These are phyloP conservation scores for Sporophila hypoxantha DNA, from an alignment of 2,113 vertebrate species.

Conservation along the genomic window DNA sequence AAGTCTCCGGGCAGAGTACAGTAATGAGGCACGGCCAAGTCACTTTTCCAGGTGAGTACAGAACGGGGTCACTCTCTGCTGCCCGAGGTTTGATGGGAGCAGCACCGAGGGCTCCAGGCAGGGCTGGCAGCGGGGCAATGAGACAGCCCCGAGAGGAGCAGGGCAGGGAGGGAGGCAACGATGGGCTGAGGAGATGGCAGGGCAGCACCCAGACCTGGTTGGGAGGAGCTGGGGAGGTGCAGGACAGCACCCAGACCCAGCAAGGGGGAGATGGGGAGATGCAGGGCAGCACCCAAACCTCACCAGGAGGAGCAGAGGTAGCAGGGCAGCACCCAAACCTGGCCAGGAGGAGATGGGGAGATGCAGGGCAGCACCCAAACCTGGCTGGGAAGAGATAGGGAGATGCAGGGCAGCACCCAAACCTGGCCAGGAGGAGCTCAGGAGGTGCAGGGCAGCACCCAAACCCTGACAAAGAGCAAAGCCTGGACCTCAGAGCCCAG, in stretches of 20 bases:
- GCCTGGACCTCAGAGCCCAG: too few relatives aligned
- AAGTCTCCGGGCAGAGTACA: not conserved
- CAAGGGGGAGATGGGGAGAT: not conserved
- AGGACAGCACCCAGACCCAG: not conserved
- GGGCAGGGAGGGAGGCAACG: rapidly evolving
- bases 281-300: not conserved
- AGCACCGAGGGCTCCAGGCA: rapidly evolving
- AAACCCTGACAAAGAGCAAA: too few relatives aligned
- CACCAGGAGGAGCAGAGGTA: not conserved
- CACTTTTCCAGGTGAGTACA: conserved; percentile 23
- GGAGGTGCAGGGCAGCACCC: too few relatives aligned
- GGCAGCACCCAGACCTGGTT: not conserved
- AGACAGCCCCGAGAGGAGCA: not conserved
- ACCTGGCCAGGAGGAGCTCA: not conserved
- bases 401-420: not conserved
- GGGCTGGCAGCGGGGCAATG: not conserved
- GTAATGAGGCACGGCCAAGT: not conserved
- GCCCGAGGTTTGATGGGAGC: not conserved
- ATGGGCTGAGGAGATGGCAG: not conserved
- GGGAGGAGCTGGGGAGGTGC: rapidly evolving
- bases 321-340: not conserved
- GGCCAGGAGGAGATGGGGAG: not conserved
- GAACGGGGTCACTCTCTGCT: not conserved
- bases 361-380: not conserved
- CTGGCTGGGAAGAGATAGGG: too few relatives aligned